Evolutionary conservation across 2,888 invertebrate species (phyloP).

Genomic region (Sericinus montela): DNA sequence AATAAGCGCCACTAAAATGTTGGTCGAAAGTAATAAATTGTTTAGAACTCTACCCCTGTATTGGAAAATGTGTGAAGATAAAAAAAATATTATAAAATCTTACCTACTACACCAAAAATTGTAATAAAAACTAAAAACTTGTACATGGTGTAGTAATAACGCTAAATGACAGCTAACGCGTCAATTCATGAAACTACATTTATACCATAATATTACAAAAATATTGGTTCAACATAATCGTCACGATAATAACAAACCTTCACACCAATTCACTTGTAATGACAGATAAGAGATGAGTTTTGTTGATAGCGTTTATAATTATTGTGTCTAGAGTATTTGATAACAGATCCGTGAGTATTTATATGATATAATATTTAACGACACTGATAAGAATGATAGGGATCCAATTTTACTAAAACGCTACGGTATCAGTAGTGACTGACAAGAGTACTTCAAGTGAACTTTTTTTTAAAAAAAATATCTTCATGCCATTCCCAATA

Average conservation of each 20-base stretch:
- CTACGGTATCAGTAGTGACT: no score
- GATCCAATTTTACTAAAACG: background rate
- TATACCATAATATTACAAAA: conserved; percentile 48
- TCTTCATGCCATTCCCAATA: no score
- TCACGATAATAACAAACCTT: conserved; percentile 49
- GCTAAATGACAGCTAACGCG: background rate
- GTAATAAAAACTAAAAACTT: background rate
- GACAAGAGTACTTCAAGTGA: no score
- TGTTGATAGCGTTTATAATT: conserved; percentile 19
- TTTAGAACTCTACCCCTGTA: no score
- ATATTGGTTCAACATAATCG: conserved; percentile 47
- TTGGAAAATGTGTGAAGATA: no score
- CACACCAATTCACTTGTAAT: conserved; percentile 51
- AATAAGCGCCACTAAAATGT: no score
- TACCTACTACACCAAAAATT: conserved; percentile 5
- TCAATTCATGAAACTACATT: conserved; percentile 28
- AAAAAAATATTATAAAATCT: no score
- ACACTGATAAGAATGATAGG: conserved; percentile 4
- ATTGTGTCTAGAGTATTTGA: conserved; percentile 21
- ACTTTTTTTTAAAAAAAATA: no score
- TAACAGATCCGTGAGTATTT: conserved; percentile 1
- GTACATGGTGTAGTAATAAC: conserved; percentile 3
- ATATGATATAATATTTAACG: conserved; percentile 5
- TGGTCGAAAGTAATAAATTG: no score
- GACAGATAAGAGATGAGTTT: conserved; percentile 30